These are phyloP conservation scores for Pteronotus mesoamericanus DNA, from an alignment of 2,797 vertebrate species.

Conservation along the genomic window DNA sequence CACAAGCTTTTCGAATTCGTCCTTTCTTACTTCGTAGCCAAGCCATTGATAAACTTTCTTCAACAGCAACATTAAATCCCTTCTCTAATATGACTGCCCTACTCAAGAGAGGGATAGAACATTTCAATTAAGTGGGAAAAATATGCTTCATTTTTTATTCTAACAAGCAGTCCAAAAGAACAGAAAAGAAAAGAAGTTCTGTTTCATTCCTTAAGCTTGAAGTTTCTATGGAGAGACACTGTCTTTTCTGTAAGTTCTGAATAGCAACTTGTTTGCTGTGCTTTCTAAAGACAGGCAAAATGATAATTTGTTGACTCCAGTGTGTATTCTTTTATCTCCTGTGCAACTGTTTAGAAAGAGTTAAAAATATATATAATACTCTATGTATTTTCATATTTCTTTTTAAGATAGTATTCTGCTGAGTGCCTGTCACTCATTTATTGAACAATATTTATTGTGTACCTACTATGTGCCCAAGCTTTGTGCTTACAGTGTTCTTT, in stretches of 20 bases:
- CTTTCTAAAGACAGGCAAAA: neutral
- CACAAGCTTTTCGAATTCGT: neutral
- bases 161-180: neutral
- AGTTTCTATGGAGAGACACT: neutral
- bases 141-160: neutral
- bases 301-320: neutral
- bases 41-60: neutral
- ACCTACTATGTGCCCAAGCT: neutral
- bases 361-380: neutral
- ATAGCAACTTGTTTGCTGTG: neutral
- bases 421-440: neutral
- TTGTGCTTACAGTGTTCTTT: neutral
- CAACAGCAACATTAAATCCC: neutral
- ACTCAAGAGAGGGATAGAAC: neutral
- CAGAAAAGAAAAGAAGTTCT: neutral
- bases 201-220: neutral
- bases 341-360: neutral
- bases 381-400: neutral
- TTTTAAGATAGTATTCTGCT: neutral
- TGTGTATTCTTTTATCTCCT: neutral
- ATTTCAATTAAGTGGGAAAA: constrained; percentile 2
- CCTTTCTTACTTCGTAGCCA: neutral
- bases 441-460: neutral
- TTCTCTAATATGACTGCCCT: neutral
- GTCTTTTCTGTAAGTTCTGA: neutral